Base-by-base conservation (phyloP, 1,140 invertebrate genomes). In the Penaeus vannamei region DNA sequence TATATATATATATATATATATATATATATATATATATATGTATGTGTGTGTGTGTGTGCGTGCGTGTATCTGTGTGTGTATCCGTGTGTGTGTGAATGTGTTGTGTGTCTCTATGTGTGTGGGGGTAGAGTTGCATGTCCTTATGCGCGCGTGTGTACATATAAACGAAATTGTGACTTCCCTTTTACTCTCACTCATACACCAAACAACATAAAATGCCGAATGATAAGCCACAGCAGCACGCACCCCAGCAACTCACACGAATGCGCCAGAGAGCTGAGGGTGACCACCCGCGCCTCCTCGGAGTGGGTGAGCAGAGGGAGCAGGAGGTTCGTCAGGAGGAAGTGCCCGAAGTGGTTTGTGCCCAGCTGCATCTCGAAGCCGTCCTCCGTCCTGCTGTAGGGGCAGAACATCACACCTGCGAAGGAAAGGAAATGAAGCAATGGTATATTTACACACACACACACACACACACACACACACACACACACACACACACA, bases 251-350 rank as follows among this genome's bases (percentile, higher is more conserved):
- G 17, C 53, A 17, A 53, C 90, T 86, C 69, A 91, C 90, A 92
- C 72, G 95, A 94, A 92, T 98, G 98, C 4, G 97, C 94, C 76
- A 96, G 95, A 0, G 97, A 98, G 0, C 97, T 96, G 0, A 98
- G 96, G 3, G 97, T 95, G 0, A 99, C 95, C 80, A 99, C 96
- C 83, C 98, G 95, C 36, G 96, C 95, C 14, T 96, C 96, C 1
- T 95, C 94, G 14, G 96, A 92, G 66, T 91, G 90, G 83, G 93
- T 93, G 84, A 94, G 62, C 46, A 92, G 92, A 72, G 93, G 93
- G 32, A 94, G 89, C 10, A 95, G 86, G 10, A 94, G 90, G 90
- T 93, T 92, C 0, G 94, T 94, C 42, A 95, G 91, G 36, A 93
- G 91, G 88, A 94, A 93, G 89, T 93, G 93, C 77, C 95, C 93